Evolutionary conservation across 2,113 vertebrate species (phyloP).

Genomic region (Lichenostomus cassidix): DNA sequence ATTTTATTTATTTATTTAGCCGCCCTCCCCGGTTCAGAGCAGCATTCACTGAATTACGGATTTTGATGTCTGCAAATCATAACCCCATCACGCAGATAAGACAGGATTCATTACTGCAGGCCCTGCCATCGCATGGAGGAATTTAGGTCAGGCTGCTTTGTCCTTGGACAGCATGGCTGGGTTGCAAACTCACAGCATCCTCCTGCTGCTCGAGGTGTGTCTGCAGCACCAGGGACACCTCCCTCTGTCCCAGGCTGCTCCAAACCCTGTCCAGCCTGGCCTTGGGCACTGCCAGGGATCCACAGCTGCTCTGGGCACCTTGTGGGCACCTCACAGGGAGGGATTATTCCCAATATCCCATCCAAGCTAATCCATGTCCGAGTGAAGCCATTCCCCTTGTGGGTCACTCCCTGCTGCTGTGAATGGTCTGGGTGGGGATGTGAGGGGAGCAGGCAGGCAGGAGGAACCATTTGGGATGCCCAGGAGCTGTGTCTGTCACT

Average conservation of each 20-base stretch:
- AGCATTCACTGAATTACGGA: slow-evolving; percentile 24
- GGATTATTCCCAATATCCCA: neutral
- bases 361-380: neutral
- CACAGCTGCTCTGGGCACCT: neutral
- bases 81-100: slow-evolving; percentile 33
- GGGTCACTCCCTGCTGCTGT: neutral
- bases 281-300: neutral
- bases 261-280: fast-evolving
- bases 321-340: neutral
- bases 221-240: neutral
- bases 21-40: neutral
- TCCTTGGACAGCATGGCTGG: slow-evolving; percentile 31
- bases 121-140: neutral
- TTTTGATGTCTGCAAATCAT: slow-evolving; percentile 63
- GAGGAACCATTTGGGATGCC: neutral
- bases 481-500: neutral
- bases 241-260: neutral
- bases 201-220: neutral
- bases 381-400: neutral
- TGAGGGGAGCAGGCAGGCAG: neutral
- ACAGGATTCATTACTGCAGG: slow-evolving; percentile 51
- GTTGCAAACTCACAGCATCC: neutral
- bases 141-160: slow-evolving; percentile 55
- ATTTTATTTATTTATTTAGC: slow-evolving; percentile 57
- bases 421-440: neutral